phyloP scores from a whole-genome alignment of 2,888 invertebrate genomes.

The Lepidonotus clava region DNA sequence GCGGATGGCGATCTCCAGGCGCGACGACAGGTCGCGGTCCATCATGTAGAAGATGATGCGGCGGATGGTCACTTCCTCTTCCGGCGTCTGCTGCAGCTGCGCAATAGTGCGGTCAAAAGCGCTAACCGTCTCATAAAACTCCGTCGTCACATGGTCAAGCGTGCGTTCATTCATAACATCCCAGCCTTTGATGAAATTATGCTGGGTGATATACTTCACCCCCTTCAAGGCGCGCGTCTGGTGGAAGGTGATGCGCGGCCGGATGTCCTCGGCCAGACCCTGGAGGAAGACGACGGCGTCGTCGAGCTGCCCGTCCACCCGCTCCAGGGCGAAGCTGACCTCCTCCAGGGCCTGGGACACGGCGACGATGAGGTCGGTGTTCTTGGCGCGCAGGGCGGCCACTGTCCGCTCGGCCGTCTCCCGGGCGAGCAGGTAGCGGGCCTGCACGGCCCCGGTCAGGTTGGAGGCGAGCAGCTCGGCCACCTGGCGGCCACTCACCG shows the following conservation, averaged over 20 bases:
- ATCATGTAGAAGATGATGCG: slow-evolving; percentile 45
- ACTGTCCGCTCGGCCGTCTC: slow-evolving; percentile 38
- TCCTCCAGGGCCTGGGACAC: slow-evolving; percentile 43
- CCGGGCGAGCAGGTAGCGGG: slow-evolving; percentile 3
- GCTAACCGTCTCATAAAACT: slow-evolving; percentile 52
- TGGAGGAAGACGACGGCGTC: background rate
- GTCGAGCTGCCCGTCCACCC: slow-evolving; percentile 37
- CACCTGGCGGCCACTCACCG: background rate
- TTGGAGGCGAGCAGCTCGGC: background rate
- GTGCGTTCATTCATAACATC: slow-evolving; percentile 52
- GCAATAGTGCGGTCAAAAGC: slow-evolving; percentile 45
- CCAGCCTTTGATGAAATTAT: slow-evolving; percentile 54
- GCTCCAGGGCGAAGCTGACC: slow-evolving; percentile 42
- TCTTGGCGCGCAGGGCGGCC: background rate
- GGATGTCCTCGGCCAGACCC: slow-evolving; percentile 28
- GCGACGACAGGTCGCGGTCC: slow-evolving; percentile 39
- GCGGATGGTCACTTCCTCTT: background rate
- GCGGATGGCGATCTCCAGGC: slow-evolving; percentile 49
- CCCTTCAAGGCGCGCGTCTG: slow-evolving; percentile 41
- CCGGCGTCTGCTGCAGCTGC: slow-evolving; percentile 24
- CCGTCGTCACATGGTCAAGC: slow-evolving; percentile 49
- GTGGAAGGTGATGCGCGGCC: slow-evolving; percentile 42
- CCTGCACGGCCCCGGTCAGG: background rate
- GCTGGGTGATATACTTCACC: slow-evolving; percentile 50
- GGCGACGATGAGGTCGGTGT: slow-evolving; percentile 44